Percentiles rank a stretch among this genome's conserved stretches.
phyloP scores from a whole-genome alignment of 2,888 invertebrate species.

The Stenodema calcarata region DNA sequence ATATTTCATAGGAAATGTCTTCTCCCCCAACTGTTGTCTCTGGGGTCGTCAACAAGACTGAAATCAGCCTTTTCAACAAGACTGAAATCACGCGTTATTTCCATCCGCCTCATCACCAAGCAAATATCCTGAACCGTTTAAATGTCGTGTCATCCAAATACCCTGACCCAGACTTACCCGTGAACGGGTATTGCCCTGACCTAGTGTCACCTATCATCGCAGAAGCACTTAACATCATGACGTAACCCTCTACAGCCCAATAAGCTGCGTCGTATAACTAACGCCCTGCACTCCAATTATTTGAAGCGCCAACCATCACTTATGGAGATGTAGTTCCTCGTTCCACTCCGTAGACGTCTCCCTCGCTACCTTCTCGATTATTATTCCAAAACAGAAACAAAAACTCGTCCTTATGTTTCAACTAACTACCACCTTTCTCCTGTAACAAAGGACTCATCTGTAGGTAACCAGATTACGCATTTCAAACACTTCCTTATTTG shows the following conservation, averaged over 20 bases:
- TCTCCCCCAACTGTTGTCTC: too few species aligned
- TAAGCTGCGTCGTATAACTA: background rate
- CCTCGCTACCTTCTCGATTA: background rate
- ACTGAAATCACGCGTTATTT: too few species aligned
- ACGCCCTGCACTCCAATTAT: background rate
- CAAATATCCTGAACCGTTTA: too few species aligned
- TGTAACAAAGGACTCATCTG: background rate
- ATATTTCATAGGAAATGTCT: too few species aligned
- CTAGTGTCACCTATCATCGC: background rate
- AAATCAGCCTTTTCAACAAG: too few species aligned
- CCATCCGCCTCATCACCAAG: too few species aligned
- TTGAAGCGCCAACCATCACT: background rate
- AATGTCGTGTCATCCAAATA: too few species aligned
- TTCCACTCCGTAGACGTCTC: background rate
- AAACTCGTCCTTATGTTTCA: background rate
- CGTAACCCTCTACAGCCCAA: background rate
- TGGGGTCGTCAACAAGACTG: too few species aligned
- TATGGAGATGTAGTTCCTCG: background rate
- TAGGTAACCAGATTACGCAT: background rate
- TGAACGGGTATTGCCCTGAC: background rate
- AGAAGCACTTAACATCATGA: background rate
- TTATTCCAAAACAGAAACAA: background rate
- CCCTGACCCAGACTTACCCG: background rate
- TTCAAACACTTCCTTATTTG: background rate
- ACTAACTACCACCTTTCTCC: background rate